Percentiles rank a stretch among this genome's conserved stretches.
Conservation (phyloP, 1,140 invertebrate genomes). For the Cyrtorhinus lividipennis region DNA sequence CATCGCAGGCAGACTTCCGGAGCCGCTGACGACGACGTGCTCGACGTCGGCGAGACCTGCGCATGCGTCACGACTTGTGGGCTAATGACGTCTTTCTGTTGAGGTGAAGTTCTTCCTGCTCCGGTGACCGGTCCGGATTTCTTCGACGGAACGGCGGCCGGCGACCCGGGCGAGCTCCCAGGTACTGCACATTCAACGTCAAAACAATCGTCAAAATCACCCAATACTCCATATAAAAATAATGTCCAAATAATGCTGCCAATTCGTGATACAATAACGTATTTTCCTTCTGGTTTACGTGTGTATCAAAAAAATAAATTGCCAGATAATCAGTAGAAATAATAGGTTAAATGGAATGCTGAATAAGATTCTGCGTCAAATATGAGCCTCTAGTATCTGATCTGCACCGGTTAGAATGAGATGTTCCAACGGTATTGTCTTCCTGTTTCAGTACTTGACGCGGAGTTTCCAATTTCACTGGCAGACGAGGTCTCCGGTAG, state of each 20-base stretch:
- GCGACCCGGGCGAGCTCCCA: not conserved
- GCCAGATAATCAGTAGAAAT: no score
- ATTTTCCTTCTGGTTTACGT: no score
- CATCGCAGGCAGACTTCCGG: slow-evolving; percentile 57
- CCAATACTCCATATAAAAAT: no score
- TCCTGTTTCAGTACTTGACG: no score
- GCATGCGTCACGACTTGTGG: not conserved
- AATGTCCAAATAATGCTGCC: no score
- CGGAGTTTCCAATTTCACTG: not conserved
- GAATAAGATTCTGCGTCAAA: no score
- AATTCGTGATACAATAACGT: no score
- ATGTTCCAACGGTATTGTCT: no score
- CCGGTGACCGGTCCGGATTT: not conserved
- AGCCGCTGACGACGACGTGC: not conserved
- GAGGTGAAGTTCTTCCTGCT: not conserved
- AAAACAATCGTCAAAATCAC: not conserved
- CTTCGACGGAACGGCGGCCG: not conserved
- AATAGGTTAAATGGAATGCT: no score
- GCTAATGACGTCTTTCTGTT: not conserved
- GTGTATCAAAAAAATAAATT: no score
- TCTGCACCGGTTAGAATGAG: no score
- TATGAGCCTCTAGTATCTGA: no score
- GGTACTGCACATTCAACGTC: not conserved
- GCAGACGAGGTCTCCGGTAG: not conserved
- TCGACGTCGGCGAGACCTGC: not conserved